Conservation (phyloP, 2,113 vertebrate species). For the Phoxinus phoxinus region DNA sequence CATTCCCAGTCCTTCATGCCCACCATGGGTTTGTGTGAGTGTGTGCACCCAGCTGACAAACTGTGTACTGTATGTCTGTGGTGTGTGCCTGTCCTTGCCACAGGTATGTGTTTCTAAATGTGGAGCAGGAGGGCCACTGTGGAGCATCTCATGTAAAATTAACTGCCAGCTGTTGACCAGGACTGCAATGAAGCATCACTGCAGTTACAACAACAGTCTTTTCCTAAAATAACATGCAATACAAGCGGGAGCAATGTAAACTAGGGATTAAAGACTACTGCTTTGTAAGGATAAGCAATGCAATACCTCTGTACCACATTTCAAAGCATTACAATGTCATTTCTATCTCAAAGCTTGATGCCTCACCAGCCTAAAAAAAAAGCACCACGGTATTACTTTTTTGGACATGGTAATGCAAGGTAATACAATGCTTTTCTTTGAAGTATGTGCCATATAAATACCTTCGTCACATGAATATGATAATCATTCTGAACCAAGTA, state of each 20-base stretch:
- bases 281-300: neutral
- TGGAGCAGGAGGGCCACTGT: constrained; percentile 8
- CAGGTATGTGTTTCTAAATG: constrained; percentile 40
- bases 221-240: neutral
- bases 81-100: constrained; percentile 20
- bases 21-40: neutral
- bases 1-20: neutral
- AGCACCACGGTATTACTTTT: neutral
- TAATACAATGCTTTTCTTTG: neutral
- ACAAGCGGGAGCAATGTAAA: neutral
- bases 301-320: neutral
- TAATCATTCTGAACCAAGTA: neutral
- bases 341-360: neutral
- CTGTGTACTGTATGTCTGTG: neutral
- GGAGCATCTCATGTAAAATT: constrained; percentile 44
- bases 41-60: neutral
- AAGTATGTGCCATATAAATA: neutral
- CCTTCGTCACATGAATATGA: neutral
- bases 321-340: neutral
- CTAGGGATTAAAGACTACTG: neutral
- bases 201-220: neutral
- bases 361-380: neutral
- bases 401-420: neutral
- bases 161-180: constrained; percentile 18
- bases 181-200: neutral